Base-by-base conservation (phyloP, 1,140 invertebrate species). In the Hetaerina americana region DNA sequence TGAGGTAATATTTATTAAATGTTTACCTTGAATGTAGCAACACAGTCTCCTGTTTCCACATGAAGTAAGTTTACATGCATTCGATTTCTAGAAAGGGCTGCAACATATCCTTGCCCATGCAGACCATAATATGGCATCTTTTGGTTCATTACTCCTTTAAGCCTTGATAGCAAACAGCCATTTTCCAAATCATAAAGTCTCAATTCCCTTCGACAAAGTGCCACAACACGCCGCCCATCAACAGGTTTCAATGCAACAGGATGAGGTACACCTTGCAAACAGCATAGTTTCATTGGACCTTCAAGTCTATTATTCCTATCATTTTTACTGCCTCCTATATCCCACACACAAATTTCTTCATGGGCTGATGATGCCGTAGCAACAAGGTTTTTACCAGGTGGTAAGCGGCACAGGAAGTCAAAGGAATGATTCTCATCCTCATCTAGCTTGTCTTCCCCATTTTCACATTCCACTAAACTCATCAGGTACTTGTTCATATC, bases 51-150 rank as follows among this genome's bases (percentile, higher is more conserved):
- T 74, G 85, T 88, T 74, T 90, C 87, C 29, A 93, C 82, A 80
- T 94, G 93, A 87, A 94, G 92, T 71, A 95, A 85, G 81, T 95
- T 94, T 57, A 95, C 92, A 79, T 94, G 94, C 92, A 95, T 94
- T 73, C 93, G 80, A 81, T 94, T 94, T 57, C 93, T 83, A 0
- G 92, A 92, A 18, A 95, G 82, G 18, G 91, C 88, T 15, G 94
- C 92, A 67, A 93, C 81, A 79, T 93, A 92, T 24, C 87, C 85
- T 57, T 86, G 79, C 82, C 92, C 90, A 78, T 94, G 91, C 5
- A 93, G 84, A 1, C 91, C 92, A 81, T 90, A 95, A 79, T 88
- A 94, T 31, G 93, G 91, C 92, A 94, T 93, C 81, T 94, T 93
- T 78, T 94, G 92, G 83, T 94, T 94, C 91, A 95, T 94, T 1